phyloP scores from a whole-genome alignment of 92 coral and sea anemone species.

The Porites lobata region DNA sequence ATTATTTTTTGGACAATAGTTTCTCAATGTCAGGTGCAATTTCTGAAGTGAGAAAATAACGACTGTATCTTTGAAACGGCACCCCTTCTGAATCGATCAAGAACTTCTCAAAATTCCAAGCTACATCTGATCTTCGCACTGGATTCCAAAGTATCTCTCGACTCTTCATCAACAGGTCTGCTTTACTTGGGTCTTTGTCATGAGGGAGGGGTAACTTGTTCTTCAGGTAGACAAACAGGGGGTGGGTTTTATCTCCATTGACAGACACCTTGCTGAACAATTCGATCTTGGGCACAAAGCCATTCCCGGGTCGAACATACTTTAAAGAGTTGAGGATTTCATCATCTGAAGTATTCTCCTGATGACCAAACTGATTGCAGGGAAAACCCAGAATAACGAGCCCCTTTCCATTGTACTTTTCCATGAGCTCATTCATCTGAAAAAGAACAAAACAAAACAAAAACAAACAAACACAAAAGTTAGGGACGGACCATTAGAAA shows the following conservation, averaged over 20 bases:
- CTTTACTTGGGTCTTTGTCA: slow-evolving; percentile 43
- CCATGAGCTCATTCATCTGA: slow-evolving; percentile 97
- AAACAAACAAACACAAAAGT: no score
- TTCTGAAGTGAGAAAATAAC: slow-evolving; percentile 76
- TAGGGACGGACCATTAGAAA: no score
- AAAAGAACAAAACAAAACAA: background rate
- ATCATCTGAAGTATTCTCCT: slow-evolving; percentile 85
- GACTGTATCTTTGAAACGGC: slow-evolving; percentile 87
- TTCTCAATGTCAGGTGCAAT: slow-evolving; percentile 82
- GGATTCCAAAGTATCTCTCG: slow-evolving; percentile 86
- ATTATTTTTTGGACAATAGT: background rate
- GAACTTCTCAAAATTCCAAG: slow-evolving; percentile 99
- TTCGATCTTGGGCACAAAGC: slow-evolving; percentile 88
- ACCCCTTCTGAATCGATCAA: slow-evolving; percentile 85
- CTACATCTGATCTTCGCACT: slow-evolving; percentile 82
- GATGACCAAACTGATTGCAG: slow-evolving; percentile 99
- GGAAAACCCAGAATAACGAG: slow-evolving; percentile 97
- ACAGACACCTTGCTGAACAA: slow-evolving; percentile 85
- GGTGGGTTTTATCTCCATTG: slow-evolving; percentile 84
- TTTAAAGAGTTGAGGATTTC: slow-evolving; percentile 92
- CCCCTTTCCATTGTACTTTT: slow-evolving; percentile 85
- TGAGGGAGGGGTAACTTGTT: slow-evolving; percentile 75
- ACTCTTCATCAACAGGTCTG: slow-evolving; percentile 63
- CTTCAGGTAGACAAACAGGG: slow-evolving; percentile 84
- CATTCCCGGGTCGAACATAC: slow-evolving; percentile 97